phyloP scores from a whole-genome alignment of 2,888 invertebrate genomes.

The Criorhina ranunculi region DNA sequence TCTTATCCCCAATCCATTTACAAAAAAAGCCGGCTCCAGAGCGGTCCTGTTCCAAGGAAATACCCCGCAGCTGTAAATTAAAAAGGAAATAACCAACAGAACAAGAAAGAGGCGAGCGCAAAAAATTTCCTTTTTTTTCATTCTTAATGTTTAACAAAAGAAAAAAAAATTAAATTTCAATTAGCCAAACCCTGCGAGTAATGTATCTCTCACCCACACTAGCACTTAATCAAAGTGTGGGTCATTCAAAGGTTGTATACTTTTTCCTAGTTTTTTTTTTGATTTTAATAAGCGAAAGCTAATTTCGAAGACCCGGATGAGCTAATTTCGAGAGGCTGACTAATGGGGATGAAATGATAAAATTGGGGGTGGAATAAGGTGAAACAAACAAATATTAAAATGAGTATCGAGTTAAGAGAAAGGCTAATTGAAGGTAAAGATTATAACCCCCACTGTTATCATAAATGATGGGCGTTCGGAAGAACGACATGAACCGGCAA shows the following conservation, averaged over 20 bases:
- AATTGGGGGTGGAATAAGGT: not conserved
- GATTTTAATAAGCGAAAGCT: conserved; percentile 32
- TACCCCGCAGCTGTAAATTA: conserved; percentile 73
- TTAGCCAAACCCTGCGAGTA: conserved; percentile 55
- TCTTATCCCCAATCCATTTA: conserved; percentile 46
- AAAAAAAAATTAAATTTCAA: conserved; percentile 70
- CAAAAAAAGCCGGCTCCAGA: conserved; percentile 34
- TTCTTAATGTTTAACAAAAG: conserved; percentile 44
- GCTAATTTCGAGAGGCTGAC: not conserved
- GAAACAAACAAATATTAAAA: not conserved
- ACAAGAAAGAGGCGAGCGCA: conserved; percentile 27
- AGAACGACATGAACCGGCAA: too few species aligned
- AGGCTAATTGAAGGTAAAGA: too few species aligned
- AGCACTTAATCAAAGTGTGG: not conserved
- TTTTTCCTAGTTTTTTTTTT: not conserved
- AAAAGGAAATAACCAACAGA: conserved; percentile 64
- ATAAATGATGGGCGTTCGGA: too few species aligned
- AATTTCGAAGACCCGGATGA: conserved; percentile 20
- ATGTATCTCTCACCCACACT: conserved; percentile 37
- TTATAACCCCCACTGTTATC: too few species aligned
- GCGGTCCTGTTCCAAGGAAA: conserved; percentile 44
- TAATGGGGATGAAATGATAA: not conserved
- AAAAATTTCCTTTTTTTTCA: conserved; percentile 23
- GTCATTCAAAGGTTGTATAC: conserved; percentile 4
- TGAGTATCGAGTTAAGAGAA: too few species aligned